A percentile compares a stretch with the other conserved stretches of the same genome.
phyloP scores from a whole-genome alignment of 2,888 invertebrate species.

The Eristalinus sepulchralis region DNA sequence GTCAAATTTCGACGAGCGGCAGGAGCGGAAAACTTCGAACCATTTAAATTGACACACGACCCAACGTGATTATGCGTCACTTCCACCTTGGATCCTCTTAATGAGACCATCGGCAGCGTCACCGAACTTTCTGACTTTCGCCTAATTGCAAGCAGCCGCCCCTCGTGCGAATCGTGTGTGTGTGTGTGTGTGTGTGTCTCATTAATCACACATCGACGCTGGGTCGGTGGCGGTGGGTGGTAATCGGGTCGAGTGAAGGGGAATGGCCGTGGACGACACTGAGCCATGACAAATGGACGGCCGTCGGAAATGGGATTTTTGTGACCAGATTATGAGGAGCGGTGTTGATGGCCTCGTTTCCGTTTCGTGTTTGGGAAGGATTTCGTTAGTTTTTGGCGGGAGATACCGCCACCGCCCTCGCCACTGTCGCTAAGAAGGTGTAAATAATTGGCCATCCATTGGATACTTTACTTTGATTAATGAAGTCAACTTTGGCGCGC shows the following conservation, averaged over 20 bases:
- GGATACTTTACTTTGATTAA: neutral
- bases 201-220: constrained; percentile 36
- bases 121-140: neutral
- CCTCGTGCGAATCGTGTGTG: constrained; percentile 1
- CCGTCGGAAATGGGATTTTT: constrained; percentile 41
- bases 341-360: neutral
- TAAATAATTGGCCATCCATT: constrained; percentile 16
- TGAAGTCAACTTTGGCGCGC: neutral
- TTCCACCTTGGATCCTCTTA: neutral
- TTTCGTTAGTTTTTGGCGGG: neutral
- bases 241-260: neutral
- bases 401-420: neutral
- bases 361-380: neutral
- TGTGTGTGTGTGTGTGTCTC: constrained; percentile 27
- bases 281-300: constrained; percentile 39
- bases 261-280: neutral
- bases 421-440: constrained; percentile 9
- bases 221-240: neutral
- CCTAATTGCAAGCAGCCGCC: neutral
- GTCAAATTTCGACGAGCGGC: neutral
- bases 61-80: constrained; percentile 28
- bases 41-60: constrained; percentile 39
- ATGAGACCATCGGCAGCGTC: neutral
- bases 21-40: constrained; percentile 1
- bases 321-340: constrained; percentile 51